phyloP scores from a whole-genome alignment of 2,113 vertebrate genomes.

The Colossoma macropomum region DNA sequence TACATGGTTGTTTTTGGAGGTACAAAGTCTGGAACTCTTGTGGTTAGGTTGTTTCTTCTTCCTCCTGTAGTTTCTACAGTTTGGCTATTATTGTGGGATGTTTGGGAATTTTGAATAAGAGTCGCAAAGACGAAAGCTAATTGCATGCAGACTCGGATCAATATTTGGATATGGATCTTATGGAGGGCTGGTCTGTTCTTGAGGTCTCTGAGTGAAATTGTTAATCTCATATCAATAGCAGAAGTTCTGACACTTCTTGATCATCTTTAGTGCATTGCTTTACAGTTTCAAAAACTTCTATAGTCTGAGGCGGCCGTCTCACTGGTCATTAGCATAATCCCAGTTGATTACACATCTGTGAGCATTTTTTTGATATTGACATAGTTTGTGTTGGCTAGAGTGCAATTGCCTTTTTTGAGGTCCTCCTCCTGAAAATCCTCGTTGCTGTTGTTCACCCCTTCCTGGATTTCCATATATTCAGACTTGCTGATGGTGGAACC shows the following conservation, averaged over 20 bases:
- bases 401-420: conserved; percentile 97
- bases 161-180: conserved; percentile 58
- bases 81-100: conserved; percentile 60
- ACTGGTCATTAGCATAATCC: conserved; percentile 38
- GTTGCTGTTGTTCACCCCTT: conserved; percentile 94
- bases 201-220: conserved; percentile 45
- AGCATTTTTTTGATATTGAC: conserved; percentile 99
- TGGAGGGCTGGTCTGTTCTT: conserved; percentile 41
- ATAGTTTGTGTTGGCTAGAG: conserved; percentile 98
- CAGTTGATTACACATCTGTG: conserved; percentile 89
- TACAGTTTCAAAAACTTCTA: conserved; percentile 6
- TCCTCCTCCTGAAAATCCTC: conserved; percentile 97
- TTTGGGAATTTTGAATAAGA: conserved; percentile 52
- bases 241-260: conserved; percentile 19
- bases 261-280: conserved; percentile 14
- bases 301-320: neutral
- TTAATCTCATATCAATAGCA: conserved; percentile 13
- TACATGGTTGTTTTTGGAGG: conserved; percentile 7
- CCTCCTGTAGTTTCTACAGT: conserved; percentile 47
- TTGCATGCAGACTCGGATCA: conserved; percentile 73
- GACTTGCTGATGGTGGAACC: conserved; percentile 98
- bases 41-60: conserved; percentile 44
- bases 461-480: conserved; percentile 98
- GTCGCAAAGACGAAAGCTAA: conserved; percentile 66
- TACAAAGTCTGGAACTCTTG: neutral